Conservation (phyloP, 2,797 vertebrate species). For the Tympanoctomys barrerae region DNA sequence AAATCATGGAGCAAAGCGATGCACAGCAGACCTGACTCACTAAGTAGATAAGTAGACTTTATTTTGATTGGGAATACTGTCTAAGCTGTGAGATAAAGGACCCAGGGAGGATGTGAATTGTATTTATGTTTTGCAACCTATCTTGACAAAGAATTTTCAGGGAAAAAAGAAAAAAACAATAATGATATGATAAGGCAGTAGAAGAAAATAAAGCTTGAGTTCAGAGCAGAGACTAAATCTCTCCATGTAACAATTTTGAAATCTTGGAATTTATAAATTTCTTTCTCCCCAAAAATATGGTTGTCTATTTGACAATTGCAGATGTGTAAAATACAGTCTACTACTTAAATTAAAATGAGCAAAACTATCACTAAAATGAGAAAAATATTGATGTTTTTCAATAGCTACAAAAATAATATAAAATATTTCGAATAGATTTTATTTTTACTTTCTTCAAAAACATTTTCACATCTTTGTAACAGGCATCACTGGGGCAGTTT, state of each 20-base stretch:
- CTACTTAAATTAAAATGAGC: conserved; percentile 16
- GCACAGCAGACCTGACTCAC: neutral
- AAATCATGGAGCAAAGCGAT: neutral
- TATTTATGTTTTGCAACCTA: neutral
- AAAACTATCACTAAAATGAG: conserved; percentile 7
- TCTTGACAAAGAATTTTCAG: neutral
- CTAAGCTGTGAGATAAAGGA: neutral
- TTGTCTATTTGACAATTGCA: neutral
- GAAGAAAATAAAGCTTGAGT: neutral
- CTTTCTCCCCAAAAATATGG: conserved; percentile 25
- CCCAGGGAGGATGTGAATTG: neutral
- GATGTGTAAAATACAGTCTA: neutral
- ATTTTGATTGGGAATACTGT: neutral
- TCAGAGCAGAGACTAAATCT: neutral
- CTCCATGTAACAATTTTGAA: neutral
- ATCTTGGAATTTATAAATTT: neutral
- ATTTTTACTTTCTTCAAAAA: neutral
- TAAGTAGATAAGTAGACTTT: neutral
- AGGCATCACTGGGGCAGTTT: neutral
- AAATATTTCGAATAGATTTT: neutral
- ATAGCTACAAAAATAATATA: neutral
- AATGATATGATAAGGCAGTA: neutral
- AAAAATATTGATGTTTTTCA: neutral
- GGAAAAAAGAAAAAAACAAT: neutral
- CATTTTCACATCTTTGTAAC: neutral